Base-by-base conservation (phyloP, 2,797 vertebrate species). In the Amniataba percoides region DNA sequence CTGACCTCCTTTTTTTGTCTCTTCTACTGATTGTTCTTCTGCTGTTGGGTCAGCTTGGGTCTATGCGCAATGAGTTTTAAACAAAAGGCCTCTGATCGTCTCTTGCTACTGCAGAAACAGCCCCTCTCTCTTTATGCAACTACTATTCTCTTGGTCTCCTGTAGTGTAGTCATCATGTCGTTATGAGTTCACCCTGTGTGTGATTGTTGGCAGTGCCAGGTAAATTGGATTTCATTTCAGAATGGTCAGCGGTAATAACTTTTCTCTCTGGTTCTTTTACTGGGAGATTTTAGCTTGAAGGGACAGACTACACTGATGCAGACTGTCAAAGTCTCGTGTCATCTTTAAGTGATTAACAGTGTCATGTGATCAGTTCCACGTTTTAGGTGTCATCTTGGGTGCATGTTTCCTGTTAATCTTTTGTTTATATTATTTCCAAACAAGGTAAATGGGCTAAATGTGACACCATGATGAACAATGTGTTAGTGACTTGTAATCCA, bases 31-130 rank as follows among this genome's bases (percentile, higher is more conserved):
- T 86, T 91, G 78, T 88, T 92, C 76, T 56, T 82, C 71, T 85
- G 74, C 79, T 58, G 74, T 79, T 71, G 80, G 84, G 84, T 89
- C 88, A 88, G 49, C 83, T 82, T 19, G 46, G 80, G 89, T 89
- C 86, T 87, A 76, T 87, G 83, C 79, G 81, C 71, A 0, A 67
- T 86, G 77, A 89, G 78, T 88, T 88, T 81, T 85, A 92, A 92
- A 91, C 89, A 89, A 69, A 87, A 84, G 84, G 56, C 57, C 56
- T 81, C 34, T 85, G 88, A 85, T 93, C 67, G 60, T 74, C 53
- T 71, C 56, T 59, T 6, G 55, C 51, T 83, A 46, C 68, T 48
- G 40, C 69, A 42, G 80, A 49, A 46, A 36, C 43, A 42, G 42
- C 16, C 40, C 21, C 36, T 31, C 46, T 53, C 40, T 68, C 13